Conservation (phyloP, 2,797 vertebrate species). For the Eupleurogrammus muticus region DNA sequence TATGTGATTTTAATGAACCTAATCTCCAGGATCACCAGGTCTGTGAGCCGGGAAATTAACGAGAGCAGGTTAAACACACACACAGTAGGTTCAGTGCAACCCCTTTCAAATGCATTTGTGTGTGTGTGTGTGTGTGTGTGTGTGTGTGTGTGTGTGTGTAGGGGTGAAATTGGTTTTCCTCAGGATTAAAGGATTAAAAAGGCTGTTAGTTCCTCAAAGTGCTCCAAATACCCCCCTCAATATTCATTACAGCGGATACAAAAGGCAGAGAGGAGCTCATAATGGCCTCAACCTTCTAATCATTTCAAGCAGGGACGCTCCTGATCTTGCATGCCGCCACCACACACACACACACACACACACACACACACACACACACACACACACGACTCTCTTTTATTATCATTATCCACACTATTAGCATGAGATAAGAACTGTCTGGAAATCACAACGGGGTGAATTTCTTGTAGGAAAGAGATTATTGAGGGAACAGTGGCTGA, state of each 20-base stretch:
- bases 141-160: constrained; percentile 65
- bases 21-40: constrained; percentile 92
- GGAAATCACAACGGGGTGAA: constrained; percentile 69
- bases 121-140: constrained; percentile 37
- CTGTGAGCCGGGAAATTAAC: constrained; percentile 95
- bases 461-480: constrained; percentile 60
- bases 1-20: constrained; percentile 91
- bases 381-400: constrained; percentile 59
- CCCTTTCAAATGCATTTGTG: constrained; percentile 80
- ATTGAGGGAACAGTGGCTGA: constrained; percentile 62
- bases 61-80: constrained; percentile 91
- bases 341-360: constrained; percentile 15
- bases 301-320: constrained; percentile 79
- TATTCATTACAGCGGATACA: constrained; percentile 94
- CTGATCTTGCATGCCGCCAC: constrained; percentile 62
- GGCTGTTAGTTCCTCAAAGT: constrained; percentile 94
- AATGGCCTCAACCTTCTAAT: constrained; percentile 81
- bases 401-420: constrained; percentile 81
- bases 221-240: constrained; percentile 90
- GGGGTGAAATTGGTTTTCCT: constrained; percentile 93
- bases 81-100: constrained; percentile 72
- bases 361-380: constrained; percentile 53
- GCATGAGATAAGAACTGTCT: constrained; percentile 80
- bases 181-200: constrained; percentile 97
- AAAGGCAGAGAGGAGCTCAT: constrained; percentile 83